Evolutionary conservation across 2,113 vertebrate species (phyloP), one percentile per base, ranked within the genome.

Genomic region (Phrynocephalus versicolor): DNA sequence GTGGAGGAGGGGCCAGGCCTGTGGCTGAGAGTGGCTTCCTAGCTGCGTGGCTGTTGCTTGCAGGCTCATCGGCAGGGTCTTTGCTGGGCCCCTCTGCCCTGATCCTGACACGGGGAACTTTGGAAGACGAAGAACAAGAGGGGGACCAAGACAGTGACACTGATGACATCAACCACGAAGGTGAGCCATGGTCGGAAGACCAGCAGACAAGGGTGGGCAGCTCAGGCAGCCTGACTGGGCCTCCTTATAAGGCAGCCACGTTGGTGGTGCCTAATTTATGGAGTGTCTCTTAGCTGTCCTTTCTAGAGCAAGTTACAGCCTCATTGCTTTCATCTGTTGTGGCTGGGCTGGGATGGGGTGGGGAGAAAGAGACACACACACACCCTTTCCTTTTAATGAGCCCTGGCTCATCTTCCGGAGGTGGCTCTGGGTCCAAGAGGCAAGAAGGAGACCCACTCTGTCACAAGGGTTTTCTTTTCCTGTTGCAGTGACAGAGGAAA

Each of bases 161-260:
- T 0, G 98, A 99, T 9, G 98, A 99, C 90, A 97, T 99, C 33
- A 98, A 99, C 91, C 98, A 99, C 89, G 91, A 88, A n/a, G 97
- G 98, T 99, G 86, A 96, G 96, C 64, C 12, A 73, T 27, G 30
- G n/a, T n/a, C n/a, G n/a, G n/a, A n/a, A n/a, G n/a, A n/a, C n/a
- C n/a, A n/a, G n/a, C 27, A 30, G 27, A 21, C 60, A 6, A 15
- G 45, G 45, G 10, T 51, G 45, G 45, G 10, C 5, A 51, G 10
- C 10, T 21, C n/a, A 18, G n/a, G 33, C 18, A 25, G 51, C 2
- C 19, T 57, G 35, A 19, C 21, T 39, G 70, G 25, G 19, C 5
- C 8, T 6, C 75, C n/a, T 18, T 0, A 2, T n/a, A 25, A 33
- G n/a, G 30, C 15, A 55, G 39, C 7, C 21, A 14, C 1, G 9